A percentile compares a stretch with the other conserved stretches of the same genome.
Conservation (phyloP, 2,113 vertebrate species). For the Fulica atra region DNA sequence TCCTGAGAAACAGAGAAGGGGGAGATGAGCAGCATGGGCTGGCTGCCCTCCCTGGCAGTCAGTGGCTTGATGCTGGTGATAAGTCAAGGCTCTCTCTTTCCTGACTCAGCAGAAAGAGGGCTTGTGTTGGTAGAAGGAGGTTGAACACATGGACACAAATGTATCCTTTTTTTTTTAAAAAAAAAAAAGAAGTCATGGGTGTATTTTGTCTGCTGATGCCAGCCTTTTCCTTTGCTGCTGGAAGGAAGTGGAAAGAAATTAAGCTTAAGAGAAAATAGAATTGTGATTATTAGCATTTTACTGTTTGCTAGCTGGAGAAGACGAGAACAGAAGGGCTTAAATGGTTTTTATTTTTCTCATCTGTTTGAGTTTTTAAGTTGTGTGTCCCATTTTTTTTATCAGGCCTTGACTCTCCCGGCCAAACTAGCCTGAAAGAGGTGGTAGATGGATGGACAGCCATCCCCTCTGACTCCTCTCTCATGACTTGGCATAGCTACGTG, state of each 20-base stretch:
- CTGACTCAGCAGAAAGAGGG: background rate
- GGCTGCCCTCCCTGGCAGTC: background rate
- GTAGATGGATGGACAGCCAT: background rate
- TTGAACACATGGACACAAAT: background rate
- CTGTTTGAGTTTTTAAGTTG: background rate
- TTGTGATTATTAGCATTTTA: background rate
- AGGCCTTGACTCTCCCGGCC: background rate
- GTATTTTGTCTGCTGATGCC: slow-evolving; percentile 28
- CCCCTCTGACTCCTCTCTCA: background rate
- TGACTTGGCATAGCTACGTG: background rate
- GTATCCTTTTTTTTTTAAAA: background rate
- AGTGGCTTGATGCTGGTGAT: background rate
- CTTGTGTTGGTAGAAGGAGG: background rate
- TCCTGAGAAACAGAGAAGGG: rapidly evolving
- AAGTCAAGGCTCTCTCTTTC: background rate
- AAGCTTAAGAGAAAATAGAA: background rate
- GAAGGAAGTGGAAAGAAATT: slow-evolving; percentile 14
- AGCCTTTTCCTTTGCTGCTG: background rate
- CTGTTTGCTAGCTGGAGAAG: background rate
- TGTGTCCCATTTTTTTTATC: background rate
- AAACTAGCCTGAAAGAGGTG: background rate
- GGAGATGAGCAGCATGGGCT: background rate
- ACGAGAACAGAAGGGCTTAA: background rate
- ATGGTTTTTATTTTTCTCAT: background rate
- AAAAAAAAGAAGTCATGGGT: background rate